These are phyloP conservation scores for Athalia cordata DNA, from an alignment of 2,888 invertebrate genomes.

Conservation along the genomic window DNA sequence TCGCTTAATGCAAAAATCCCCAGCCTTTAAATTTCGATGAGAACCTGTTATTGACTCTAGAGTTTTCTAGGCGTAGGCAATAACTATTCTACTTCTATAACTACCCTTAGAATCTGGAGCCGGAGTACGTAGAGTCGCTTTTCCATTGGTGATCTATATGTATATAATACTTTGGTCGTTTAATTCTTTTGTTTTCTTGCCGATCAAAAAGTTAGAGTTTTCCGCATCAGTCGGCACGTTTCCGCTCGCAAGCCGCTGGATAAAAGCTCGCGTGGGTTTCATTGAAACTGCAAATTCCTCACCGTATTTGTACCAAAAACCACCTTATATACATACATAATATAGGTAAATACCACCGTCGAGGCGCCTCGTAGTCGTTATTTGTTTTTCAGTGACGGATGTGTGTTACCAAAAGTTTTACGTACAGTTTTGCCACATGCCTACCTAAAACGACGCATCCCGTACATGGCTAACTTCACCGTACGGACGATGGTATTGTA, in stretches of 20 bases:
- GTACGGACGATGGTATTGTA: too few relatives aligned
- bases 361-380: background rate
- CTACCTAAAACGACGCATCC: too few relatives aligned
- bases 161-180: too few relatives aligned
- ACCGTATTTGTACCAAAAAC: conserved; percentile 13
- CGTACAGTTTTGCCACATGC: background rate
- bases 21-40: too few relatives aligned
- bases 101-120: too few relatives aligned
- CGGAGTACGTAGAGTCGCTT: too few relatives aligned
- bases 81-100: too few relatives aligned
- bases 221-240: conserved; percentile 20
- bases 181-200: conserved; percentile 15
- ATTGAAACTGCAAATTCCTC: conserved; percentile 35
- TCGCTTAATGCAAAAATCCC: too few relatives aligned
- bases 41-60: too few relatives aligned
- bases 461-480: too few relatives aligned
- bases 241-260: conserved; percentile 19
- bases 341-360: conserved; percentile 1
- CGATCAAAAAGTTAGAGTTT: conserved; percentile 30
- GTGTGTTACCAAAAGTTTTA: conserved; percentile 32
- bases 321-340: background rate
- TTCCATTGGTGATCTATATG: too few relatives aligned
- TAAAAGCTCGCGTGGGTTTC: conserved; percentile 22
- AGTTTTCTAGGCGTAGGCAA: too few relatives aligned
- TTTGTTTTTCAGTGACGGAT: conserved; percentile 38